Conservation (phyloP, 1,140 invertebrate genomes). For the Neodiprion virginianus region DNA sequence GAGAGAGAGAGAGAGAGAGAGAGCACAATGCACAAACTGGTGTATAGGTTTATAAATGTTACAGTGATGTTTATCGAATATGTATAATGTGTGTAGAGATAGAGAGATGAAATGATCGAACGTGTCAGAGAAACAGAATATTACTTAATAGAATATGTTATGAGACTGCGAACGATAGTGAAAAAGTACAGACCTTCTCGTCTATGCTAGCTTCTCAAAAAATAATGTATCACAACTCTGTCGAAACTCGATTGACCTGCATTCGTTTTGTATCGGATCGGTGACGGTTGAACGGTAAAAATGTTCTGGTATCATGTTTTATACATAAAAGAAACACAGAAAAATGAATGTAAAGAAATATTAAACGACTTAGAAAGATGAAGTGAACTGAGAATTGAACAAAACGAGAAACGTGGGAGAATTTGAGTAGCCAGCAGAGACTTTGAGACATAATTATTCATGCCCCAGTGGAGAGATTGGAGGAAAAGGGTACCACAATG, state of each 20-base stretch:
- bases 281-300: neutral
- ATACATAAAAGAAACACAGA: no score
- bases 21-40: constrained; percentile 40
- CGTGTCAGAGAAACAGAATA: constrained; percentile 27
- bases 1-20: constrained; percentile 21
- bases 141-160: constrained; percentile 23
- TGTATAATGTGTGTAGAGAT: neutral
- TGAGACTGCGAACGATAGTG: constrained; percentile 46
- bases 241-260: neutral
- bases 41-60: constrained; percentile 28
- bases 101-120: constrained; percentile 30
- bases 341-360: no score
- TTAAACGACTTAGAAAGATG: no score
- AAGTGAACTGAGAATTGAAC: no score
- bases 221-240: neutral
- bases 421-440: constrained; percentile 44
- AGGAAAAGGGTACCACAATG: constrained; percentile 51
- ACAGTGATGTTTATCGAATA: neutral
- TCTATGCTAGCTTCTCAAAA: constrained; percentile 43
- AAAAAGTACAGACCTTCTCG: constrained; percentile 52
- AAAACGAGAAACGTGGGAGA: no score
- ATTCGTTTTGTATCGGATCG: neutral
- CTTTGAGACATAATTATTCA: constrained; percentile 47
- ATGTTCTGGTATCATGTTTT: no score
- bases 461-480: constrained; percentile 44